Evolutionary conservation across 2,113 vertebrate genomes (phyloP), one percentile per base, ranked within the genome.

Genomic region (Dasyurus viverrinus): DNA sequence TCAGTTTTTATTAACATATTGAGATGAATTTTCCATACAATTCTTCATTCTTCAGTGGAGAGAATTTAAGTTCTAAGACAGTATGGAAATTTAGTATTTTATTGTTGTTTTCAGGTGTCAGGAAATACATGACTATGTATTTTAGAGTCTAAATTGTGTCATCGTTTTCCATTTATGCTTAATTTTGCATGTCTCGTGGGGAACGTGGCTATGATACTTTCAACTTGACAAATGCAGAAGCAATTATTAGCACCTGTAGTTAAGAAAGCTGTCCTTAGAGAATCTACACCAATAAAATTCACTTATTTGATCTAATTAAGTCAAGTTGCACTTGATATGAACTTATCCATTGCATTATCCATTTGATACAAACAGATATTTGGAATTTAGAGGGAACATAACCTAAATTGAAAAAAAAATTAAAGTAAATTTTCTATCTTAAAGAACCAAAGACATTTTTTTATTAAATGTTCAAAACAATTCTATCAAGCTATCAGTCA

Each of bases 401-500:
- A 84, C n/a, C 30, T 57, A 27, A 12, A 27, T 94, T 93, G 22
- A 46, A 95, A n/a, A 96, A 55, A 89, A 95, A 91, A 16, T 90
- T 22, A 96, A 95, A 97, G 47, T 0, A 95, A 94, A 92, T 84
- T 25, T 46, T 95, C 91, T 30, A 84, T 36, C 19, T 84, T 19
- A 42, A 23, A 42, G 68, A 42, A 84, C n/a, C n/a, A 42, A 84
- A 84, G 68, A 2, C 54, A 26, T 5, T 24, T 47, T 47, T 48
- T 92, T 93, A 46, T 0, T 57, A 91, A 89, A 11, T 89, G 12
- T 92, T 97, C n/a, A 7, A 14, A 92, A 54, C 90, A 90, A 84
- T 95, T 96, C 92, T 3, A 36, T 95, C 24, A 14, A 96, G 16
- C 30, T 92, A 11, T 89, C 92, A 91, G 5, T 94, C 92, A 94